Evolutionary conservation across 2,113 vertebrate genomes (phyloP).

Genomic region (Halcyon malimbica): DNA sequence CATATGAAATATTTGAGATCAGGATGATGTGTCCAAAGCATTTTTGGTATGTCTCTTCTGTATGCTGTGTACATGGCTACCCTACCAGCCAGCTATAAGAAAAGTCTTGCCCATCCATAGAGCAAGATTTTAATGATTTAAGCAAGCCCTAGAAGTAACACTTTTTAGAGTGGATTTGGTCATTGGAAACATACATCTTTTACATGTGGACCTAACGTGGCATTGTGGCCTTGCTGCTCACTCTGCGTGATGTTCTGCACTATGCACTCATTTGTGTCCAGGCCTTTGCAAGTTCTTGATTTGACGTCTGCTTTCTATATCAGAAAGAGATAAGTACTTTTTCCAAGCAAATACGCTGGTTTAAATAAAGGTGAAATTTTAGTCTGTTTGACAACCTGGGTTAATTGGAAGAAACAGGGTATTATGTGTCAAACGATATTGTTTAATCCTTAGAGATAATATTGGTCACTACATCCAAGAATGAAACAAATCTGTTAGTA

Average conservation of each 20-base stretch:
- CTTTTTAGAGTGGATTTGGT: neutral
- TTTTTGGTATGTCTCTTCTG: neutral
- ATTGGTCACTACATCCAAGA: neutral
- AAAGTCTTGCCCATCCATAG: neutral
- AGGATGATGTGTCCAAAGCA: neutral
- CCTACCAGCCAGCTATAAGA: neutral
- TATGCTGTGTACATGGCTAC: neutral
- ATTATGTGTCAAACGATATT: neutral
- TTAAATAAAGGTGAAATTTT: neutral
- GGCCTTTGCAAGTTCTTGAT: neutral
- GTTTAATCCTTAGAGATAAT: neutral
- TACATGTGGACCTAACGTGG: neutral
- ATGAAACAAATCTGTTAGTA: neutral
- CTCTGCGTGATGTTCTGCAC: neutral
- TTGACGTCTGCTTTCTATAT: neutral
- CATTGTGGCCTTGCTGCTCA: slow-evolving; percentile 9
- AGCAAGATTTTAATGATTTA: neutral
- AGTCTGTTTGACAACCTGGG: neutral
- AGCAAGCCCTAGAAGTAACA: neutral
- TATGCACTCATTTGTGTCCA: neutral
- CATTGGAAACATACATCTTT: neutral
- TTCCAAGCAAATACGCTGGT: neutral
- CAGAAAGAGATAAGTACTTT: neutral
- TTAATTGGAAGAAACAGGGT: slow-evolving; percentile 31
- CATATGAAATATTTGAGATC: neutral